Percentiles rank a stretch among this genome's conserved stretches.
These are phyloP conservation scores for Aphelenchoides bicaudatus DNA, from an alignment of 2,888 invertebrate genomes.

Conservation along the genomic window DNA sequence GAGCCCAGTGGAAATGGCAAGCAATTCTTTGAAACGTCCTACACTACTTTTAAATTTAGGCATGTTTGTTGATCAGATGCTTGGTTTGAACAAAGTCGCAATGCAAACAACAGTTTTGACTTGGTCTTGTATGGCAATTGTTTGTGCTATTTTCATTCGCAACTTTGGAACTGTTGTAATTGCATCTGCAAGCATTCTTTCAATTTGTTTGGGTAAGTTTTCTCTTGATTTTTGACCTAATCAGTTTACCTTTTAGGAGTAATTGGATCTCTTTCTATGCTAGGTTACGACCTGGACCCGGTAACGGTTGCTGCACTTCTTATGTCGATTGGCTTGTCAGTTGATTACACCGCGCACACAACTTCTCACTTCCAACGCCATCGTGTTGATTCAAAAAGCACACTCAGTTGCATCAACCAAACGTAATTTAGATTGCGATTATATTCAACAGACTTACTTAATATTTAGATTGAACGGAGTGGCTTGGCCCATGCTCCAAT, in stretches of 20 bases:
- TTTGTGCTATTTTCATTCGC: slow-evolving; percentile 57
- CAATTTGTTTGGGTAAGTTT: slow-evolving; percentile 47
- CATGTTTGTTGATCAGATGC: slow-evolving; percentile 60
- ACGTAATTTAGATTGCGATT: background rate
- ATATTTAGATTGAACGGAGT: slow-evolving; percentile 35
- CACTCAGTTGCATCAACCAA: slow-evolving; percentile 16
- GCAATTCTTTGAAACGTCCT: slow-evolving; percentile 4
- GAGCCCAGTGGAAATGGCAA: slow-evolving; percentile 21
- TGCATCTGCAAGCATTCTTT: slow-evolving; percentile 51
- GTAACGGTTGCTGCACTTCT: slow-evolving; percentile 56
- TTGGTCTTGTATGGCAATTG: slow-evolving; percentile 55
- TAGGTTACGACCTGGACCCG: slow-evolving; percentile 58
- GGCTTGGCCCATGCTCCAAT: slow-evolving; percentile 59
- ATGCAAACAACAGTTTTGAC: slow-evolving; percentile 49
- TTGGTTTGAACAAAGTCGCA: slow-evolving; percentile 50
- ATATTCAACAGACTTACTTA: background rate
- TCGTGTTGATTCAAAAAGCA: slow-evolving; percentile 19
- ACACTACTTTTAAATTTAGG: slow-evolving; percentile 8
- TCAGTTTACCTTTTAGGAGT: slow-evolving; percentile 40
- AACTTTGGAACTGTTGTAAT: slow-evolving; percentile 52
- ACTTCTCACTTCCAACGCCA: slow-evolving; percentile 55
- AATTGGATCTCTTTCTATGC: slow-evolving; percentile 56
- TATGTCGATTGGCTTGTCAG: slow-evolving; percentile 58
- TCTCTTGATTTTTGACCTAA: background rate
- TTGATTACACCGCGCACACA: slow-evolving; percentile 59